These are phyloP conservation scores for Psophia crepitans DNA, from an alignment of 2,113 vertebrate genomes.

Conservation along the genomic window DNA sequence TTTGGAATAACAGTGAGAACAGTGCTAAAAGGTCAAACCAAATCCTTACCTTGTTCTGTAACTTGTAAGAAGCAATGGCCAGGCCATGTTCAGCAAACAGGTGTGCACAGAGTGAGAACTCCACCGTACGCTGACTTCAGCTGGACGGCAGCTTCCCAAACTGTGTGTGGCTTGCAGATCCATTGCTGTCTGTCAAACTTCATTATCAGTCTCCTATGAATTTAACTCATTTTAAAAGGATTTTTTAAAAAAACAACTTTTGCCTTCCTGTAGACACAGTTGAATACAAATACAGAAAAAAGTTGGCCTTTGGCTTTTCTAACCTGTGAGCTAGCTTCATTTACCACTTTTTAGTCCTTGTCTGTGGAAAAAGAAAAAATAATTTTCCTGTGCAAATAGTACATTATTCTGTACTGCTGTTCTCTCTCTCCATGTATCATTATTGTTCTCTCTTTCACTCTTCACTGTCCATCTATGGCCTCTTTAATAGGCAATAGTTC, in stretches of 20 bases:
- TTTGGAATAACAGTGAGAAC: background rate
- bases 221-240: background rate
- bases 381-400: background rate
- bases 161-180: accelerated
- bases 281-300: background rate
- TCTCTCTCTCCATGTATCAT: background rate
- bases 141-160: background rate
- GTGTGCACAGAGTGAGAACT: accelerated
- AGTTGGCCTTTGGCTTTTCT: background rate
- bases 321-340: background rate
- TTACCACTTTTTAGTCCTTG: background rate
- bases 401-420: background rate
- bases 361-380: background rate
- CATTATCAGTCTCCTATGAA: background rate
- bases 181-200: background rate
- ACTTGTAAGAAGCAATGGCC: background rate
- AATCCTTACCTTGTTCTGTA: background rate
- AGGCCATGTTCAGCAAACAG: background rate
- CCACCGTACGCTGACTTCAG: background rate
- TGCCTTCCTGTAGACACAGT: background rate
- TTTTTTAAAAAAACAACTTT: background rate
- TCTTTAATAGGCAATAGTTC: background rate
- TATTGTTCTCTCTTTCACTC: background rate
- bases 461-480: background rate
- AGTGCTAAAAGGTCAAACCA: background rate